Conservation (phyloP, 2,797 vertebrate species). For the Myiothlypis coronata region DNA sequence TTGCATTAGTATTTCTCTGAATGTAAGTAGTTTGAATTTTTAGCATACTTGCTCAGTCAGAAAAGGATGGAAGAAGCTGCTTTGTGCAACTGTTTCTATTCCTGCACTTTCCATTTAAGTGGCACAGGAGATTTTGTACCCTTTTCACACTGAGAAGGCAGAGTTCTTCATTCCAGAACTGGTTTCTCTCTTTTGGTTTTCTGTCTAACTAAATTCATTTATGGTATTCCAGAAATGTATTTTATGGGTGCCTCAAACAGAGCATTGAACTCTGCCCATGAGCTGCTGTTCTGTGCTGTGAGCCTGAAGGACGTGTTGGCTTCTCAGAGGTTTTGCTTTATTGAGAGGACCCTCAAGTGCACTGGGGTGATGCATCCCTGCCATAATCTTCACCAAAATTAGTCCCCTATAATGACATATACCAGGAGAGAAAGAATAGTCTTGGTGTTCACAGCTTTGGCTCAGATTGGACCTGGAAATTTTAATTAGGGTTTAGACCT, state of each 20-base stretch:
- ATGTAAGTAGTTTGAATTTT: background rate
- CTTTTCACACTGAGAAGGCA: background rate
- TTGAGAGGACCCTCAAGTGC: background rate
- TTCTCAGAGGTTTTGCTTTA: background rate
- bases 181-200: background rate
- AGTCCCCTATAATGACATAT: background rate
- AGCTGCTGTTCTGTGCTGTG: background rate
- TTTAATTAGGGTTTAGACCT: background rate
- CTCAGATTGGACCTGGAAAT: background rate
- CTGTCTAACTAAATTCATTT: background rate
- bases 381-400: background rate
- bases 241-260: background rate
- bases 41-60: background rate
- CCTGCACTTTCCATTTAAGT: background rate
- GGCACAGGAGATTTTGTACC: background rate
- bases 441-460: background rate
- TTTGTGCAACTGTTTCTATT: slow-evolving; percentile 13
- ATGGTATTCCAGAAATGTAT: background rate
- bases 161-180: background rate
- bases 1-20: background rate
- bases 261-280: background rate
- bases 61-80: background rate
- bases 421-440: fast-evolving
- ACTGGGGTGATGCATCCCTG: background rate
- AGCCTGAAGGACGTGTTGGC: background rate